phyloP scores from a whole-genome alignment of 2,113 vertebrate species.

The Heliornis fulica region DNA sequence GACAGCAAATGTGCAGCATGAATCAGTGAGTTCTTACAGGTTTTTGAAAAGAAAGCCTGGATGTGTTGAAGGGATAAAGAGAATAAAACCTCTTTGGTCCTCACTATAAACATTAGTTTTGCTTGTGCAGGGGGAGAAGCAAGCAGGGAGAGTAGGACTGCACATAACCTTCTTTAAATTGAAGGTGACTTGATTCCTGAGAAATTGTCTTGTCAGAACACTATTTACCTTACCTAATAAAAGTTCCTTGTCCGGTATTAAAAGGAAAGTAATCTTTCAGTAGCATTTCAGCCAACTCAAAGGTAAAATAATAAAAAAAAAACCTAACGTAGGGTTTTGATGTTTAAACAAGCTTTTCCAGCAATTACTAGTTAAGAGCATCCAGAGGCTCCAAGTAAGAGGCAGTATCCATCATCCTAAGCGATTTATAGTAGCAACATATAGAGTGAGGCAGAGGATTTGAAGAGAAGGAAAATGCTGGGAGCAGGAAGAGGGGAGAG shows the following conservation, averaged over 20 bases:
- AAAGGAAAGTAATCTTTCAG: not conserved
- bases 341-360: conserved; percentile 39
- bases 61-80: not conserved
- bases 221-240: not conserved
- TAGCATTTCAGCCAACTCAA: conserved; percentile 20
- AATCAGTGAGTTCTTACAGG: not conserved
- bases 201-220: not conserved
- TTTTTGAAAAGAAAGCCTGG: not conserved
- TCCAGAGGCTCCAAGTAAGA: conserved; percentile 9
- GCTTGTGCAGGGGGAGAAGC: not conserved
- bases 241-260: not conserved
- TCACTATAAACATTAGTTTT: not conserved
- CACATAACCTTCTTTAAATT: not conserved
- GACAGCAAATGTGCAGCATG: not conserved
- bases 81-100: not conserved
- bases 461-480: not conserved
- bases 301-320: conserved; percentile 4
- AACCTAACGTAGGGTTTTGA: not conserved
- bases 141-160: not conserved
- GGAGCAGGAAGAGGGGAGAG: not conserved
- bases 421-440: not conserved
- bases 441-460: not conserved
- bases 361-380: conserved; percentile 29
- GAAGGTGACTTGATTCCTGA: not conserved
- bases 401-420: not conserved